Evolutionary conservation across 2,113 vertebrate species (phyloP).

Genomic region (Nymphicus hollandicus): DNA sequence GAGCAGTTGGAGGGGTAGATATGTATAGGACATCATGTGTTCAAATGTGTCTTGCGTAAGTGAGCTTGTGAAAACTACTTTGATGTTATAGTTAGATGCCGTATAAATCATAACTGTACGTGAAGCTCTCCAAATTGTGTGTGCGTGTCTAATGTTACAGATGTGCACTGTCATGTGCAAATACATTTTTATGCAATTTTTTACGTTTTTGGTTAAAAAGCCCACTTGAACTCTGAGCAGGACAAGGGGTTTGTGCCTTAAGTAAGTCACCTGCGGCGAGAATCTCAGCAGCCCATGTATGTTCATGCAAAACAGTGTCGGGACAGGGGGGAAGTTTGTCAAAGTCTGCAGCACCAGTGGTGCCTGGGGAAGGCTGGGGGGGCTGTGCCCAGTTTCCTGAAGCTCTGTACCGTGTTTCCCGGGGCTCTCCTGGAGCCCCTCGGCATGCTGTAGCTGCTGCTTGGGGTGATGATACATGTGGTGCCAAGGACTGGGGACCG

Average conservation of each 20-base stretch:
- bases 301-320: neutral
- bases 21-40: neutral
- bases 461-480: neutral
- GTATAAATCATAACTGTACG: neutral
- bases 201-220: neutral
- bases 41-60: neutral
- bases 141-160: neutral
- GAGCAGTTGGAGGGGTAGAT: constrained; percentile 4
- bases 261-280: neutral
- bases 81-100: neutral
- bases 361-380: neutral
- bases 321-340: constrained; percentile 24
- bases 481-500: neutral
- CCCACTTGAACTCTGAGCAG: neutral
- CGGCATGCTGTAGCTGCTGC: fast-evolving
- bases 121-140: neutral
- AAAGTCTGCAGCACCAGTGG: neutral
- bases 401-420: constrained; percentile 16
- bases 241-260: neutral
- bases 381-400: neutral
- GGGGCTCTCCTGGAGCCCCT: neutral
- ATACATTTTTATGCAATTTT: neutral
- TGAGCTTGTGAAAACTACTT: neutral
- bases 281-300: neutral
- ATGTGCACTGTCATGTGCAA: fast-evolving